Conservation (phyloP, 2,113 vertebrate genomes). For the Rhineura floridana region DNA sequence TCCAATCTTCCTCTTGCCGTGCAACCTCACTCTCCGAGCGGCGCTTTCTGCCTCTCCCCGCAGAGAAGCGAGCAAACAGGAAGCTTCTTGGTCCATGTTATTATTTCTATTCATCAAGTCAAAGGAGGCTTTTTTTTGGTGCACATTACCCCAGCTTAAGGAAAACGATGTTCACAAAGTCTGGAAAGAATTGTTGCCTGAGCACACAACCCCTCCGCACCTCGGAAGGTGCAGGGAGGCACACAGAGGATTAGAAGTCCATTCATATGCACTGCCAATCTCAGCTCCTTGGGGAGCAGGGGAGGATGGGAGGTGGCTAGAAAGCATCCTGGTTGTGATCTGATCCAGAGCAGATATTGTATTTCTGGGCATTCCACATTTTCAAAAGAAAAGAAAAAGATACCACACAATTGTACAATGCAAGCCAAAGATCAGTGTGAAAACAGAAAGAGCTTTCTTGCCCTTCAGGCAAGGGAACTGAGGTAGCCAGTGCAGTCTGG, state of each 20-base stretch:
- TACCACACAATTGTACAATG: no score
- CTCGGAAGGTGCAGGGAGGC: slow-evolving; percentile 60
- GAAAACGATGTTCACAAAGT: slow-evolving; percentile 53
- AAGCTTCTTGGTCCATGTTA: slow-evolving; percentile 36
- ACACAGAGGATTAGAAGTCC: slow-evolving; percentile 60
- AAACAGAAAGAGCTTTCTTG: slow-evolving; percentile 43
- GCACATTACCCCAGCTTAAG: slow-evolving; percentile 56
- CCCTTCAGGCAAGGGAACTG: slow-evolving; percentile 18
- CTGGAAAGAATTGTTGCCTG: slow-evolving; percentile 6
- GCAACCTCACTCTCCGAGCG: neutral
- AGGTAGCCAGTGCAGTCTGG: no score
- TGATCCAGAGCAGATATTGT: no score
- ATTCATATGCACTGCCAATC: slow-evolving; percentile 55
- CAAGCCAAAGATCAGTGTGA: slow-evolving; percentile 48
- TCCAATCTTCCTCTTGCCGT: neutral
- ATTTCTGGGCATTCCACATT: no score
- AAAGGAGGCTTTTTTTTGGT: slow-evolving; percentile 34
- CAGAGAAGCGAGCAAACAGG: slow-evolving; percentile 40
- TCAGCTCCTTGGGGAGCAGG: slow-evolving; percentile 52
- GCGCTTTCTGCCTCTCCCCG: neutral
- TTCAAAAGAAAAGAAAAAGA: no score
- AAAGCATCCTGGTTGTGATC: no score
- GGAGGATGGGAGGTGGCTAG: slow-evolving; percentile 26
- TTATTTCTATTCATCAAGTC: slow-evolving; percentile 64
- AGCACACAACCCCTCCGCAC: slow-evolving; percentile 50